Evolutionary conservation across 2,888 invertebrate genomes (phyloP), one percentile per base, ranked within the genome.

Genomic region (Drosophila suboccidentalis): DNA sequence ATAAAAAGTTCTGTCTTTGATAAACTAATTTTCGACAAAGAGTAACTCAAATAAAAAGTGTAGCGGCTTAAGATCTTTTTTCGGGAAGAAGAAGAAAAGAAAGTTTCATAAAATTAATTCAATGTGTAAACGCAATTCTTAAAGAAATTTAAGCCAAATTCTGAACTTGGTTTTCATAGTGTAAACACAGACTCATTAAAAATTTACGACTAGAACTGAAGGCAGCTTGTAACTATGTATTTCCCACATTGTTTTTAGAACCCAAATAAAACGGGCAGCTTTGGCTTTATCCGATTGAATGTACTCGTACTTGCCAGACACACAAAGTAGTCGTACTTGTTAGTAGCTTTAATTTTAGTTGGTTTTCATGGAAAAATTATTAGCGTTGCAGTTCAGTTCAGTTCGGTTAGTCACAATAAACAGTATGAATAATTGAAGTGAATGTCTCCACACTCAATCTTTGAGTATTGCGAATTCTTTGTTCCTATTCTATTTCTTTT

Each of bases 391-490:
- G 29, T 46, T 57, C 36, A 51, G 43, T 34, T 60, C 29, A 46
- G 29, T 46, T 57, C 36, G 46, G 43, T 34, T 60, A 26, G 26
- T 26, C 26, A 26, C 34, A 53, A 53, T 41, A 60, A 65, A 47
- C 47, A 46, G 15, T 53, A n/a, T 51, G 46, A 59, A 51, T 59
- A 49, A 60, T 54, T 66, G 39, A 46, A 51, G 17, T 43, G 13
- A 39, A 17, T 29, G 17, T 22, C 34, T 44, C 15, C 3, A 22
- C 4, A 13, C 9, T 13, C 41, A 53, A 22, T 22, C 38, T 13
- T 26, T 44, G 44, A 44, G 44, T 44, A 26, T 11, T 19, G 1
- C 43, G 11, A 26, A 1, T 26, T 15, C 8, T 38, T 26, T 38
- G 3, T 29, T 13, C 22, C 22, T 22, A 4, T 6, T 15, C 29